Evolutionary conservation across 2,113 vertebrate genomes (phyloP), one percentile per base, ranked within the genome.

Genomic region (Toxotes chatareus): DNA sequence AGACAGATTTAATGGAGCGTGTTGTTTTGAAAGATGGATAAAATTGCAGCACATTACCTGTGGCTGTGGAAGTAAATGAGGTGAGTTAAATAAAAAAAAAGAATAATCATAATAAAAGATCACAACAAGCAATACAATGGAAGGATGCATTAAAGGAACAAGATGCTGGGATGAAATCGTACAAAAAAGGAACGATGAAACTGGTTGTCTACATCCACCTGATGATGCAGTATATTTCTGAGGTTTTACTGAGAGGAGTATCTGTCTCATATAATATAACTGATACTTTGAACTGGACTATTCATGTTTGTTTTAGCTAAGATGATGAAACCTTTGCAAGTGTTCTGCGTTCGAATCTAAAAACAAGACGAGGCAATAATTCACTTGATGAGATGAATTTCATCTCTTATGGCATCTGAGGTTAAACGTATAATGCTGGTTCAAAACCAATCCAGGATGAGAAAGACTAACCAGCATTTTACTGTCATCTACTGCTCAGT

Each of bases 141-240:
- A 78, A 66, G 60, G 86, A 90, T 90, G 89, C 86, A 79, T 71
- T 40, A 89, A 91, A 93, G 56, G 77, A 90, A 92, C 82, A 83
- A 84, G 91, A 91, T 91, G 86, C 86, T 88, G 73, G 79, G 79
- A 87, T 90, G 88, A 86, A 79, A 86, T 73, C 14, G 62, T 86
- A 75, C 64, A 89, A 88, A 89, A 78, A 76, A 88, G 83, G 66
- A 88, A 83, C 46, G 3, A 89, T 93, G 89, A 87, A 89, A 93
- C 92, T 93, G 93, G 92, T 93, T 90, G 89, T 93, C 90, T 91
- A 92, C 93, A 92, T 94, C 92, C 92, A 87, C 87, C 90, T 91
- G 90, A 92, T 91, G 92, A 93, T 90, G 86, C 87, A 86, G 85
- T 79, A 87, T 85, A 86, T 89, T 87, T 91, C 84, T 87, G 79